A percentile compares a stretch with the other conserved stretches of the same genome.
phyloP scores from a whole-genome alignment of 2,888 invertebrate genomes.

The Pachydiplax longipennis region DNA sequence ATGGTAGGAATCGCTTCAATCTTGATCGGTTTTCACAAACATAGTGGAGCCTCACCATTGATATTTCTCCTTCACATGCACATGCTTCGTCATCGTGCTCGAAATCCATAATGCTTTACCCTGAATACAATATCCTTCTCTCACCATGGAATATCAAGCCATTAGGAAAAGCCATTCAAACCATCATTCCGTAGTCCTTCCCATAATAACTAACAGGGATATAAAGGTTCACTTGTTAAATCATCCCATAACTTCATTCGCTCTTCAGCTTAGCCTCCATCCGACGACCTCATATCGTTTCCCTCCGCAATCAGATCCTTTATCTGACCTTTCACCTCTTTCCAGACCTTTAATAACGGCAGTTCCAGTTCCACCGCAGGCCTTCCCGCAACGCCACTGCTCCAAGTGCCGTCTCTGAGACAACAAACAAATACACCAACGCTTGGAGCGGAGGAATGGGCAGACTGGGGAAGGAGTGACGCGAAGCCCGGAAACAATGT shows the following conservation, averaged over 20 bases:
- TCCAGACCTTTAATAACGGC: neutral
- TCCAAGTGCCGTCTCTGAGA: neutral
- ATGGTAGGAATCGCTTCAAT: no score
- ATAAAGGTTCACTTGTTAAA: no score
- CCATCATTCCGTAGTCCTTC: no score
- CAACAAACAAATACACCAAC: neutral
- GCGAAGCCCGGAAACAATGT: neutral
- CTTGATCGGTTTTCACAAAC: no score
- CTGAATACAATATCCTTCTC: no score
- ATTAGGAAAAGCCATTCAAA: no score
- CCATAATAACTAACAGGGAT: no score
- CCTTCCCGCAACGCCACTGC: neutral
- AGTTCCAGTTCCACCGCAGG: neutral
- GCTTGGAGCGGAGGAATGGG: neutral
- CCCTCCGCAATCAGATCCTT: neutral
- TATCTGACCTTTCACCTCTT: neutral
- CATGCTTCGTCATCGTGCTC: no score
- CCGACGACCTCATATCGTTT: neutral
- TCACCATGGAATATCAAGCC: no score
- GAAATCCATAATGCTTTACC: no score
- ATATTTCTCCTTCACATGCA: no score
- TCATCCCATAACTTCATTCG: neutral
- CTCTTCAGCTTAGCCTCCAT: neutral
- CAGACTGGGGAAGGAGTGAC: neutral
- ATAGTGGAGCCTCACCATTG: no score